Base-by-base conservation (phyloP, 2,888 invertebrate species). In the Galerucella nymphaeae region DNA sequence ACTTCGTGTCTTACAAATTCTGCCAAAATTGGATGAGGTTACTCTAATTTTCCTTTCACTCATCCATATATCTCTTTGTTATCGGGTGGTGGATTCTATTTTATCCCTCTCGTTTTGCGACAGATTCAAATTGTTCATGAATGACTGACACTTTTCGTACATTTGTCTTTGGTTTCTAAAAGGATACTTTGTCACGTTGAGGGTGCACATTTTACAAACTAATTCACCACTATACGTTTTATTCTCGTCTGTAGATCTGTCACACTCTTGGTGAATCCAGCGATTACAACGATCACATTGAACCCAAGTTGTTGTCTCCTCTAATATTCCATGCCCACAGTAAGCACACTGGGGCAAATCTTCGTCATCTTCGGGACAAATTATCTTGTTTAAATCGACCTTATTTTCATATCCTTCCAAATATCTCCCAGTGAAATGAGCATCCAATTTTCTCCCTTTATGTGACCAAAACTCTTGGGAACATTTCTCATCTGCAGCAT, bases 181-280 rank as follows among this genome's bases (percentile, higher is more conserved):
- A 30, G 13, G 9, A 30, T 14, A 5, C 13, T 16, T 42, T 53
- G 5, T 23, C 14, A 45, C 4, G 41, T 9, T 13, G 8, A 14
- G 9, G 5, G n/a, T 42, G 13, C 42, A 42, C 42, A 42, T 13
- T 13, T 42, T 42, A 42, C 42, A 42, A 2, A 42, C 13, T 2
- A 42, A 42, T 30, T 5, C 30, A 30, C 23, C 23, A 23, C 23
- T 23, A 23, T 23, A 23, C 30, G 30, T 30, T 30, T 30, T 30
- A 30, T 30, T 30, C 30, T 30, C 30, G 30, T 30, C 30, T 30
- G 30, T 30, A 30, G 30, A 30, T 9, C 13, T 11, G 20, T 67
- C 68, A 65, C 71, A 72, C n/a, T 23, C 20, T 64, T 66, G 50
- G 45, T 74, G 69, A 45, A 74, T 59, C 70, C 74, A 74, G 1